A percentile compares a stretch with the other conserved stretches of the same genome.
Evolutionary conservation across 2,888 invertebrate species (phyloP).

Genomic region (Nymphalis urticae): DNA sequence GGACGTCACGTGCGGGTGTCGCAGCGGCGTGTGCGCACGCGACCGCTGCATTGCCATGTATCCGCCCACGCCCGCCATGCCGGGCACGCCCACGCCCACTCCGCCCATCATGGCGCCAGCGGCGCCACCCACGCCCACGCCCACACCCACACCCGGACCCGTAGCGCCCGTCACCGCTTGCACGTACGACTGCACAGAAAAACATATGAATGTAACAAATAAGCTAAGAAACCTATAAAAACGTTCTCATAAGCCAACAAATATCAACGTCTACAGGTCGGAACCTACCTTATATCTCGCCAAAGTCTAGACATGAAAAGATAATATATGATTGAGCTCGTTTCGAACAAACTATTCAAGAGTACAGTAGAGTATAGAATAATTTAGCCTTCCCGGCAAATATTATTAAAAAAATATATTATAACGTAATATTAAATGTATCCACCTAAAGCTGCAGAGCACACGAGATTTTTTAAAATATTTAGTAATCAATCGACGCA

Average conservation of each 20-base stretch:
- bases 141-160: conserved; percentile 10
- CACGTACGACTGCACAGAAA: conserved; percentile 57
- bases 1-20: conserved; percentile 84
- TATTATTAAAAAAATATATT: too few relatives aligned
- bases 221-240: background rate
- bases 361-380: too few relatives aligned
- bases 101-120: conserved; percentile 24
- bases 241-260: background rate
- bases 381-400: too few relatives aligned
- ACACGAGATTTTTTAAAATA: background rate
- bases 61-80: conserved; percentile 41
- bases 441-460: background rate
- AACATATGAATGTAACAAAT: background rate
- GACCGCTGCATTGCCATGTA: conserved; percentile 45
- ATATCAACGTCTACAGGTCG: too few relatives aligned
- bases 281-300: conserved; percentile 73
- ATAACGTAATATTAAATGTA: background rate
- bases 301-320: conserved; percentile 72
- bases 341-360: background rate
- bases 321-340: conserved; percentile 8
- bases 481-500: background rate
- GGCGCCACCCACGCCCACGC: conserved; percentile 40
- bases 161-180: conserved; percentile 41
- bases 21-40: conserved; percentile 68
- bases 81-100: conserved; percentile 43